Evolutionary conservation across 2,888 invertebrate genomes (phyloP), one percentile per base, ranked within the genome.

Genomic region (Andrena flavipes): DNA sequence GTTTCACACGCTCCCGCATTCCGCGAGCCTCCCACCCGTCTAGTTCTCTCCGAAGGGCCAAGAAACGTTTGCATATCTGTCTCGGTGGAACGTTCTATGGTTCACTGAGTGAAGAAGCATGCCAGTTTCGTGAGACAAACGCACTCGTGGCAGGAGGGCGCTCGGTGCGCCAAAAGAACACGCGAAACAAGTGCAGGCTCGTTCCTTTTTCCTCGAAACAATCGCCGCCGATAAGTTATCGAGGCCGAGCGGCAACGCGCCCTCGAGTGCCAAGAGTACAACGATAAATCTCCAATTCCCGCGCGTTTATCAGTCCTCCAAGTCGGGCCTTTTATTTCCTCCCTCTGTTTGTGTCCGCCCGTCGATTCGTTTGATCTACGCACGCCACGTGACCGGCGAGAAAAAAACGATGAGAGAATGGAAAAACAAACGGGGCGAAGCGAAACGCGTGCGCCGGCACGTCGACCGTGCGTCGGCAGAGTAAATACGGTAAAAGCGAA

Each of bases 211-310:
- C 2, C 8, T 63, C 48, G 62, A 30, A 56, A 77, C 62, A 78
- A 77, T 68, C 82, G 33, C n/a, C 16, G 20, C 2, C 54, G 79
- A 87, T 86, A 87, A 70, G 65, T 80, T 82, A 79, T 80, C 85
- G 69, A 35, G 16, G 33, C 65, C 64, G 51, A 75, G 60, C 73
- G 79, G 63, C 76, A 65, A 69, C 68, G 35, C 23, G 71, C 63
- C 59, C 35, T 65, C 49, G 65, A 70, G 33, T 68, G 69, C 59
- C 79, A 68, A 74, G 51, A 76, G 64, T 33, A 33, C 5, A 8
- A 8, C 54, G 84, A 87, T 77, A 84, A 86, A 83, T 83, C 42
- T 59, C 42, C 26, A 68, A 62, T 84, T 84, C 63, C 56, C 63
- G 64, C 42, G 48, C 70, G 26, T 67, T 79, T 74, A 54, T 74